Percentiles rank a stretch among this genome's conserved stretches.
phyloP scores from a whole-genome alignment of 2,113 vertebrate genomes.

The Tylochromis polylepis region DNA sequence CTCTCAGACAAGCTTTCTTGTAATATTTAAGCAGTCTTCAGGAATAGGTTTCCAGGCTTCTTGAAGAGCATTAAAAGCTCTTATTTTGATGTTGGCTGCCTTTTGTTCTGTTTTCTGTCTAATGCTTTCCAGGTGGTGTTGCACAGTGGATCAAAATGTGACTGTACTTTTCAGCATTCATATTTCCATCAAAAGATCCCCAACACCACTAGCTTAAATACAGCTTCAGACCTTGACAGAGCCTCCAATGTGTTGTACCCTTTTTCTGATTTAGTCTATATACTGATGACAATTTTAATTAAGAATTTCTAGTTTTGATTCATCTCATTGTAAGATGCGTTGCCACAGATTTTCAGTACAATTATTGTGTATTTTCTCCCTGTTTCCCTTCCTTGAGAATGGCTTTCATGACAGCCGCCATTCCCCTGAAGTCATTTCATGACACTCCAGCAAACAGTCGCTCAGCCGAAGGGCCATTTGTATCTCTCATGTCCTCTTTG shows the following conservation, averaged over 20 bases:
- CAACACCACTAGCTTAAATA: background rate
- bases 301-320: background rate
- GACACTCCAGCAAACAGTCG: background rate
- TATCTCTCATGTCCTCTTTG: background rate
- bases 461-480: background rate
- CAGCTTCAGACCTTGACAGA: background rate
- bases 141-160: background rate
- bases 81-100: background rate
- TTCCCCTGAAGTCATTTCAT: background rate
- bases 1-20: background rate
- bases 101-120: background rate
- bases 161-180: background rate
- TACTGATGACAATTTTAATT: background rate
- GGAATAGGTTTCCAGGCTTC: background rate
- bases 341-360: background rate
- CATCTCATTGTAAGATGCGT: rapidly evolving
- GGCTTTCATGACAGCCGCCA: background rate
- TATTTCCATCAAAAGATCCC: background rate
- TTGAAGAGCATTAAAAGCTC: background rate
- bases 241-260: background rate
- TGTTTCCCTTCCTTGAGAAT: background rate
- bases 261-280: background rate
- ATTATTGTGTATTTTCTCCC: background rate
- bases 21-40: background rate
- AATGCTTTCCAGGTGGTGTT: background rate